phyloP scores from a whole-genome alignment of 1,140 invertebrate genomes.

The Bombus cullumanus region DNA sequence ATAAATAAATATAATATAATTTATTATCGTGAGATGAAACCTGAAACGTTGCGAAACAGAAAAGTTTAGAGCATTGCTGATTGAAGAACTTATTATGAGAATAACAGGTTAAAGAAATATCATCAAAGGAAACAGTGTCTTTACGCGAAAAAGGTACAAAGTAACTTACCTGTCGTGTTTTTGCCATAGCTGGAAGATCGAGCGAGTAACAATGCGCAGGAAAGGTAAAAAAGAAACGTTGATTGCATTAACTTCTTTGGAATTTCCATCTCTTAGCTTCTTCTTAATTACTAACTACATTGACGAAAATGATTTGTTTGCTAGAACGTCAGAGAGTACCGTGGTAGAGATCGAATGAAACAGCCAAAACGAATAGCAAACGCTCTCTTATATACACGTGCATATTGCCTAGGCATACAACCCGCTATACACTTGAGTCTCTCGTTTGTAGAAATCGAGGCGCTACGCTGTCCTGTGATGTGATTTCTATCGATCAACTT shows the following conservation, averaged over 20 bases:
- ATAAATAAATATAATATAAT: too few species aligned
- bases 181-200: neutral
- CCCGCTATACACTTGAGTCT: neutral
- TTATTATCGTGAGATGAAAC: too few species aligned
- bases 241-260: neutral
- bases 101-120: neutral
- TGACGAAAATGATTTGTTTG: neutral
- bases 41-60: neutral
- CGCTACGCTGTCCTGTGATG: neutral
- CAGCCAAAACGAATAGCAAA: neutral
- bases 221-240: neutral
- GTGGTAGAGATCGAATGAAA: neutral
- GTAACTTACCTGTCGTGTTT: slow-evolving; percentile 21
- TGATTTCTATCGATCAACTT: too few species aligned
- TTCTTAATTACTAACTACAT: neutral
- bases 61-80: neutral
- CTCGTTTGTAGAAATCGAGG: neutral
- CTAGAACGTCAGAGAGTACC: neutral
- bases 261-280: neutral
- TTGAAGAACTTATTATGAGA: too few species aligned
- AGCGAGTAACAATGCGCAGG: neutral
- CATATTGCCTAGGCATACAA: slow-evolving; percentile 8
- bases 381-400: slow-evolving; percentile 44
- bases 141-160: neutral
- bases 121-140: neutral